Conservation (phyloP, 2,797 vertebrate species). For the Acropternis orthonyx region DNA sequence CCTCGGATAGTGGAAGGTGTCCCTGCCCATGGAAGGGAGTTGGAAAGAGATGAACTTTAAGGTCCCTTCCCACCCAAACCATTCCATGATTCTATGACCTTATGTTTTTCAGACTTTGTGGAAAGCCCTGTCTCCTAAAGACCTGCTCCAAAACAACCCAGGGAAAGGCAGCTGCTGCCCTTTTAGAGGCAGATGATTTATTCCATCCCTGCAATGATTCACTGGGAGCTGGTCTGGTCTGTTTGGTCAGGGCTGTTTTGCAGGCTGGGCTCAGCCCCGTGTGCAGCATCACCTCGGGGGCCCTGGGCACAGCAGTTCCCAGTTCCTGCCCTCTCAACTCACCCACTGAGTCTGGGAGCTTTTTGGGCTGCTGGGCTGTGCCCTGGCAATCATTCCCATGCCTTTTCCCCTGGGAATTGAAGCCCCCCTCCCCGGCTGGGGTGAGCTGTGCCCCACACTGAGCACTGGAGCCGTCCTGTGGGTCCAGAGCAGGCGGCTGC, state of each 20-base stretch:
- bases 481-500: background rate
- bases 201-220: background rate
- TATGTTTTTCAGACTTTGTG: rapidly evolving
- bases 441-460: background rate
- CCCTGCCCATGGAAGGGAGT: background rate
- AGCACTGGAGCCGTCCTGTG: background rate
- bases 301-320: background rate
- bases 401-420: background rate
- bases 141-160: background rate
- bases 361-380: rapidly evolving
- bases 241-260: background rate
- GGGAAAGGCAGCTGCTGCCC: background rate
- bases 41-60: rapidly evolving
- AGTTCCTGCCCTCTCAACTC: background rate
- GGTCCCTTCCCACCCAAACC: background rate
- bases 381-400: background rate
- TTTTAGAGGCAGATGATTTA: background rate
- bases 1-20: rapidly evolving
- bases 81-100: rapidly evolving
- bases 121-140: background rate
- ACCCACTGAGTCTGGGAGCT: background rate
- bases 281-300: background rate
- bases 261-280: background rate
- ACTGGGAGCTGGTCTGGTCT: background rate
- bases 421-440: background rate